Base-by-base conservation (phyloP, 2,113 vertebrate species). In the Pseudopodoces humilis region DNA sequence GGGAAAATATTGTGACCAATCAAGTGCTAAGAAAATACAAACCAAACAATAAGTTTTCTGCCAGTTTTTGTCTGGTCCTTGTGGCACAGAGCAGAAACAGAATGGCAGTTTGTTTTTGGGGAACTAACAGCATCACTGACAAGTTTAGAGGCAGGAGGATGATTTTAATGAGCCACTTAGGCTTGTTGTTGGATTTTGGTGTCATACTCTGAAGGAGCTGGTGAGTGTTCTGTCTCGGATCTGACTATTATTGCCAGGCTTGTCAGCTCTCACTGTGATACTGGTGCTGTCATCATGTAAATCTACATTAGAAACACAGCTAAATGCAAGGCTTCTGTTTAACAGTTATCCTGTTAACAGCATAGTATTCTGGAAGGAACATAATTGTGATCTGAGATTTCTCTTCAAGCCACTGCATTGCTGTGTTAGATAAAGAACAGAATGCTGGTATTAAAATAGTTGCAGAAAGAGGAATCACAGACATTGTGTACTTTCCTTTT, bases 161-260 rank as follows among this genome's bases (percentile, higher is more conserved):
- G 41, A 76, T 64, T 85, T 82, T 91, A 91, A 91, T 68, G 78
- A 96, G 62, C 49, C 53, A 44, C 20, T 95, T 47, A 68, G 41
- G 52, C 70, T 94, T 84, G 31, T 78, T 86, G 43, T 79, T 90
- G 78, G 60, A 71, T 90, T 95, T 85, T 52, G 62, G 70, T 93
- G 82, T 87, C 95, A 52, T 28, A 44, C n/a, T 94, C 87, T 64
- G 82, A 84, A 76, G 92, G 31, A 93, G 87, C 78, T 95, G 70
- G 74, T 85, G 94, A 91, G 58, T 37, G 71, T 93, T 53, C 65
- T 85, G 65, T 84, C 92, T 95, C 4, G 6, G 58, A 68, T 87
- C 33, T 91, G 90, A 94, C 90, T 85, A 76, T 68, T 84, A 87
- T 82, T 95, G 78, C 79, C 67, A 94, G 84, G 53, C 87, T 53